phyloP scores from a whole-genome alignment of 2,888 invertebrate species.

The Glyphotaelius pellucidus region DNA sequence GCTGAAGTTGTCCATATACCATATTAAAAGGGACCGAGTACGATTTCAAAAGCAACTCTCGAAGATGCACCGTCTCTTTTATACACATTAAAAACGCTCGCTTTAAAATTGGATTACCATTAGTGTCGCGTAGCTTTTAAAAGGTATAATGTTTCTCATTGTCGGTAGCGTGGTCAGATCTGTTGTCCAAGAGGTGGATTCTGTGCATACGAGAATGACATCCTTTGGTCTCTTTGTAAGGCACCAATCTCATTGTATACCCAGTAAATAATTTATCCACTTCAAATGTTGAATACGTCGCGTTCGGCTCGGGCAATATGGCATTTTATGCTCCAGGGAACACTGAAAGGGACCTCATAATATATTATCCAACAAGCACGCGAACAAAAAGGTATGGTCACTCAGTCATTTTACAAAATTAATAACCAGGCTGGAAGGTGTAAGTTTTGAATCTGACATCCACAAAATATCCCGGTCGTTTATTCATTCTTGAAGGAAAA shows the following conservation, averaged over 20 bases:
- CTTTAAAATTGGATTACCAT: neutral
- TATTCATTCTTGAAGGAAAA: neutral
- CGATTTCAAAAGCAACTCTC: neutral
- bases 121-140: neutral
- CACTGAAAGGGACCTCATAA: constrained; percentile 37
- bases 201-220: constrained; percentile 45
- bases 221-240: constrained; percentile 37
- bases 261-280: constrained; percentile 64
- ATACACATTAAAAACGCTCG: neutral
- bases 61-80: neutral
- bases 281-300: constrained; percentile 57
- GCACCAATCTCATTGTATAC: constrained; percentile 49
- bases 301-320: constrained; percentile 52
- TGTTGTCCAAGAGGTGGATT: constrained; percentile 21
- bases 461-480: neutral
- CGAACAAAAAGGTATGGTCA: constrained; percentile 15
- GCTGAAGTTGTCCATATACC: neutral
- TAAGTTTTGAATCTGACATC: neutral
- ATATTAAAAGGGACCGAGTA: neutral
- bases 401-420: constrained; percentile 18
- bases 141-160: neutral
- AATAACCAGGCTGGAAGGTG: constrained; percentile 15
- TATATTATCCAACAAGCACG: constrained; percentile 7
- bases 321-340: constrained; percentile 44
- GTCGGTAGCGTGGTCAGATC: neutral